Base-by-base conservation (phyloP, 2,113 vertebrate genomes). In the Sylvilagus bachmani region DNA sequence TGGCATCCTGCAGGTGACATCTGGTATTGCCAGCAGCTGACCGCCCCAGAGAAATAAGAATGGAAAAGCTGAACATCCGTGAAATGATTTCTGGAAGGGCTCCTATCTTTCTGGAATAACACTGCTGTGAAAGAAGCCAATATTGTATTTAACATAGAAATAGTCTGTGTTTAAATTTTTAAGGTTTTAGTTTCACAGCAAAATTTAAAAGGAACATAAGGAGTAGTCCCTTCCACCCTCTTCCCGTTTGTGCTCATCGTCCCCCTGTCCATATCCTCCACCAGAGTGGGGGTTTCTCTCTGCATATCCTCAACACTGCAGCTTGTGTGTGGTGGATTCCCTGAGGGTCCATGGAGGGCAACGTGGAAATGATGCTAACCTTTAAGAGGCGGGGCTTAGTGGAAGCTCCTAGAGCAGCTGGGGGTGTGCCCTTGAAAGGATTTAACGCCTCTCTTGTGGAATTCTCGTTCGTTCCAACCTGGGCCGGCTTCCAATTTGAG, bases 161-260 rank as follows among this genome's bases (percentile, higher is more conserved):
- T 62, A 53, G 58, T 78, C 21, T 84, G 19, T 78, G 83, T 95
- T 64, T 67, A 87, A 53, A 78, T 66, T 29, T 91, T 69, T 80
- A 81, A 5, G 3, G 44, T 82, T 92, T 86, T 55, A 82, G 22
- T 17, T 44, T 85, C 53, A 74, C 11, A 73, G 55, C 27, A 77
- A 85, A 77, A 77, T 70, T 13, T 74, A 67, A 85, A 1, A 33
- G 80, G 31, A 44, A 82, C 64, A 14, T 55, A 27, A 2, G 17
- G 14, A 49, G 33, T 36, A 53, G 21, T 58, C 27, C 38, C 12
- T 25, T 14, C 14, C 14, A 16, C 17, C 58, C 69, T 80, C 2
- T 21, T 53, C 12, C 29, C 19, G 12, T 0, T 49, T 16, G 9
- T 11, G 10, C 58, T 21, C n/a, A 38, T n/a, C 38, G 31, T 93